Conservation (phyloP, 2,113 vertebrate genomes). For the Terrapene triunguis region DNA sequence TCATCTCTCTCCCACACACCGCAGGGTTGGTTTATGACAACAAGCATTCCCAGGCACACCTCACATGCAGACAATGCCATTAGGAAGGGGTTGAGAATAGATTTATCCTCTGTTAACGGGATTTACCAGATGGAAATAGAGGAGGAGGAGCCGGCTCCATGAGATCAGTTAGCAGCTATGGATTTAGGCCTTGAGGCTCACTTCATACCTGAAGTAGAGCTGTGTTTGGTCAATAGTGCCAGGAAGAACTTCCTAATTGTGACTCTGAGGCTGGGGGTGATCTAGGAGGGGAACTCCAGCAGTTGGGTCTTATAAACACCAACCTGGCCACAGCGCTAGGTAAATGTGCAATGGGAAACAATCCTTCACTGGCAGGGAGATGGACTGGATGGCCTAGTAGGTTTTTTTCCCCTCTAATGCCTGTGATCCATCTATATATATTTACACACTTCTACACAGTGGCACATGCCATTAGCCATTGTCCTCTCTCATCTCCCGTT, state of each 20-base stretch:
- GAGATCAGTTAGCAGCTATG: neutral
- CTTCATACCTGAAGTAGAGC: neutral
- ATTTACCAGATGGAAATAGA: neutral
- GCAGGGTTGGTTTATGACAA: too few relatives aligned
- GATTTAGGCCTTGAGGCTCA: neutral
- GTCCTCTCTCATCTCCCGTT: neutral
- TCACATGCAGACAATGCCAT: neutral
- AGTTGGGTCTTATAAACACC: neutral
- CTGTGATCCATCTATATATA: too few relatives aligned
- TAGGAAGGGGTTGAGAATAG: neutral
- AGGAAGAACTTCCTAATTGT: neutral
- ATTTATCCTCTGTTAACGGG: neutral
- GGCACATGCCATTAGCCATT: too few relatives aligned
- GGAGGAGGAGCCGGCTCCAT: neutral
- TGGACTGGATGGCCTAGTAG: neutral
- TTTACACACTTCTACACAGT: too few relatives aligned
- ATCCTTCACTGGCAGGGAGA: neutral
- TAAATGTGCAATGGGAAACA: too few relatives aligned
- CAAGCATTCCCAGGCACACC: neutral
- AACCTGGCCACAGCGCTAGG: too few relatives aligned
- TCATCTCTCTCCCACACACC: neutral
- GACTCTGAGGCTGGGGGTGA: neutral
- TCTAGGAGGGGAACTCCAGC: neutral
- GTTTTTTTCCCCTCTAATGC: neutral
- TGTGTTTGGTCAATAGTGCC: neutral